Evolutionary conservation across 2,888 invertebrate species (phyloP).

Genomic region (Drosophila leonis): DNA sequence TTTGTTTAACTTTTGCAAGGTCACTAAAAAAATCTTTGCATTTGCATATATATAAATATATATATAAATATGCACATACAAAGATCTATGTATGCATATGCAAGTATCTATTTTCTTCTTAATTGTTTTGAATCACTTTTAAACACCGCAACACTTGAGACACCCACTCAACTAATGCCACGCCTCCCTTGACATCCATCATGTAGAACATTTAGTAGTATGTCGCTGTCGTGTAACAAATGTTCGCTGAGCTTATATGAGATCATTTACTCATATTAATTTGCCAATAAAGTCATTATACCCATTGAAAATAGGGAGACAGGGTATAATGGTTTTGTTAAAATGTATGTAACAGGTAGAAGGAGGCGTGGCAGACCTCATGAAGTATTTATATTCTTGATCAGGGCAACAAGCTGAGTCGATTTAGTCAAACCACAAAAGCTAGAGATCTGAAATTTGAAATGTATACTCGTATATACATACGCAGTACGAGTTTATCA

Average conservation of each 20-base stretch:
- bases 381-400: no score
- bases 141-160: conserved; percentile 29
- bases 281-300: conserved; percentile 31
- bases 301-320: no score
- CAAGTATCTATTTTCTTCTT: conserved; percentile 36
- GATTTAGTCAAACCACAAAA: no score
- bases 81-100: not conserved
- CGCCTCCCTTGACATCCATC: conserved; percentile 20
- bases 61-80: not conserved
- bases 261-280: conserved; percentile 34
- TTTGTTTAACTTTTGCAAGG: conserved; percentile 32
- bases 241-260: conserved; percentile 43
- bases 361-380: no score
- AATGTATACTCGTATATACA: no score
- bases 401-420: no score
- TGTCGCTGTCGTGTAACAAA: conserved; percentile 46
- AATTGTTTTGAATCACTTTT: conserved; percentile 67
- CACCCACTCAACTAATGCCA: conserved; percentile 37
- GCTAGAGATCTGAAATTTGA: no score
- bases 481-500: no score
- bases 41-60: not conserved
- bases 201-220: not conserved
- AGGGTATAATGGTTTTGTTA: no score
- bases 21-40: conserved; percentile 28
- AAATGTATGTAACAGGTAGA: no score